These are phyloP conservation scores for Panurus biarmicus DNA, from an alignment of 2,113 vertebrate genomes.

Conservation along the genomic window DNA sequence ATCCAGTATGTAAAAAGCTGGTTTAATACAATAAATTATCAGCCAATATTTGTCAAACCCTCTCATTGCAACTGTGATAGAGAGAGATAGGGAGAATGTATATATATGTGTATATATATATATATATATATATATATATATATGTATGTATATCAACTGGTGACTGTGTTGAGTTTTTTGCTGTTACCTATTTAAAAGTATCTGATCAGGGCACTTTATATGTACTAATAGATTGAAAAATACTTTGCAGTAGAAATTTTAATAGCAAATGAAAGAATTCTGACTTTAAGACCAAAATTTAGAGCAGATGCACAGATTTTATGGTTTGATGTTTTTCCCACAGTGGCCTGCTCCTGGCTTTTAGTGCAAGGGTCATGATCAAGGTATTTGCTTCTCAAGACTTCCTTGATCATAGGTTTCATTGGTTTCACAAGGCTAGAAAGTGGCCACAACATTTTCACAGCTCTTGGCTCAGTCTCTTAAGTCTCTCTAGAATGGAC, in stretches of 20 bases:
- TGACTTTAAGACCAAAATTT: background rate
- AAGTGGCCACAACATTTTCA: background rate
- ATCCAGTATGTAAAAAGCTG: background rate
- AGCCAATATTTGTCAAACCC: background rate
- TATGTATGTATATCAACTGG: background rate
- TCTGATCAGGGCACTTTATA: background rate
- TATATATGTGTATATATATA: background rate
- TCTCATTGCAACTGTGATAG: background rate
- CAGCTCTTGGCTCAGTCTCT: background rate
- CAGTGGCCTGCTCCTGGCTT: background rate
- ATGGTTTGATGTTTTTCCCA: background rate
- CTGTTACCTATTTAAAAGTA: background rate
- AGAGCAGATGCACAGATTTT: background rate
- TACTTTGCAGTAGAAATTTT: background rate
- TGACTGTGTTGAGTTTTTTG: background rate
- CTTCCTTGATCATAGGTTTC: background rate
- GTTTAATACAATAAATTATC: background rate
- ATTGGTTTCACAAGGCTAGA: background rate
- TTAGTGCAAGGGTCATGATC: background rate
- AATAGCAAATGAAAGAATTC: background rate
- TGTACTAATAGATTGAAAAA: background rate
- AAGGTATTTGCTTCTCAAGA: background rate
- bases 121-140: background rate
- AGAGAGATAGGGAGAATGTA: background rate
- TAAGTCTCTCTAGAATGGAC: background rate